Percentiles rank a stretch among this genome's conserved stretches.
These are phyloP conservation scores for Syngnathus floridae DNA, from an alignment of 2,113 vertebrate genomes.

Conservation along the genomic window DNA sequence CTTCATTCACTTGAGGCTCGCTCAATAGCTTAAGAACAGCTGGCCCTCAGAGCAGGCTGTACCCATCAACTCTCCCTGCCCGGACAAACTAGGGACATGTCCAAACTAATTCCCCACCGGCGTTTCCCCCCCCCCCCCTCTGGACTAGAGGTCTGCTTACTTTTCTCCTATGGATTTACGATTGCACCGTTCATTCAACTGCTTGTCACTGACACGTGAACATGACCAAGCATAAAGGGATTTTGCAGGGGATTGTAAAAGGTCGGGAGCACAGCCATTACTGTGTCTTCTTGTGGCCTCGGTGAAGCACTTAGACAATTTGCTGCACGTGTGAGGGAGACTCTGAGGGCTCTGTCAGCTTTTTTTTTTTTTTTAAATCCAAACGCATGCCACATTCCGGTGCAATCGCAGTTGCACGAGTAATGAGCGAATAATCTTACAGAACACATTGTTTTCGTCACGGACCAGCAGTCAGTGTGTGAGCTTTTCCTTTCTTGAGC, in stretches of 20 bases:
- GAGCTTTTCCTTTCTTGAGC: constrained; percentile 30
- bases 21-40: constrained; percentile 66
- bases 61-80: constrained; percentile 56
- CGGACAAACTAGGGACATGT: constrained; percentile 54
- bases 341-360: constrained; percentile 18
- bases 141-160: constrained; percentile 10
- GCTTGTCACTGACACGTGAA: neutral
- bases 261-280: constrained; percentile 26
- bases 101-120: constrained; percentile 57
- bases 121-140: constrained; percentile 4
- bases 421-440: constrained; percentile 16
- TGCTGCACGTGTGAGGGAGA: constrained; percentile 9
- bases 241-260: constrained; percentile 15
- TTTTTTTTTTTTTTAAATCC: constrained; percentile 2
- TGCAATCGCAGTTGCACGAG: constrained; percentile 38
- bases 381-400: constrained; percentile 11
- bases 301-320: constrained; percentile 4
- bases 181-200: constrained; percentile 7
- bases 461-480: constrained; percentile 29
- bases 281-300: constrained; percentile 16
- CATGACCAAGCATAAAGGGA: constrained; percentile 11
- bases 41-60: constrained; percentile 59
- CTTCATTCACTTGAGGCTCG: constrained; percentile 52
- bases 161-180: constrained; percentile 8
- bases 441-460: constrained; percentile 44